Conservation (phyloP, 2,888 invertebrate genomes). For the Cyclophora albipunctata region DNA sequence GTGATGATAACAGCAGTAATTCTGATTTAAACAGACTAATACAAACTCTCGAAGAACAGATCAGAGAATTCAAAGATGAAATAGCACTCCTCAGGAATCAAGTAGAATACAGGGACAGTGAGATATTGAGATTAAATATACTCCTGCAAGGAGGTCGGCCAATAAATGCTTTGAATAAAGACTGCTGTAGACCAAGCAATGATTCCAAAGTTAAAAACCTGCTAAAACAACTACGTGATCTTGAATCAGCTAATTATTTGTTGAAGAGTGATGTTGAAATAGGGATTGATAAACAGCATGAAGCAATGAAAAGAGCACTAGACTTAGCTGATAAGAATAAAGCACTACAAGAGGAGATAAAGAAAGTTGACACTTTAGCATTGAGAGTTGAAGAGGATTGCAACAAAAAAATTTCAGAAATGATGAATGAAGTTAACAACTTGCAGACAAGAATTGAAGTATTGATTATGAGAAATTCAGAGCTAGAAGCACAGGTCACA, state of each 20-base stretch:
- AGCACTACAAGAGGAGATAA: conserved; percentile 80
- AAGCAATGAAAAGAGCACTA: conserved; percentile 86
- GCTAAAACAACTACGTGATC: conserved; percentile 74
- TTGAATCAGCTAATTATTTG: conserved; percentile 74
- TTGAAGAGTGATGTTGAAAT: conserved; percentile 68
- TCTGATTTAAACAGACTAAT: conserved; percentile 66
- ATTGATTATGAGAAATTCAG: conserved; percentile 51
- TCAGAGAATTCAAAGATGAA: conserved; percentile 53
- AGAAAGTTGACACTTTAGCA: conserved; percentile 83
- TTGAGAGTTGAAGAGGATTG: conserved; percentile 85
- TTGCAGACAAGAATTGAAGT: conserved; percentile 74
- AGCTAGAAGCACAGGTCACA: conserved; percentile 76
- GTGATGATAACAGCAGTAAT: conserved; percentile 44
- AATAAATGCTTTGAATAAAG: conserved; percentile 76
- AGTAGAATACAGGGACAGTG: conserved; percentile 77
- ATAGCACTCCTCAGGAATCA: conserved; percentile 51
- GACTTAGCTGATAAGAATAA: conserved; percentile 83
- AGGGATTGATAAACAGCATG: conserved; percentile 81
- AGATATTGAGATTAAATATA: conserved; percentile 80
- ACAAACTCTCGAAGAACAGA: conserved; percentile 57
- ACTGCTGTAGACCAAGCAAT: conserved; percentile 78
- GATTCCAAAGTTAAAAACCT: conserved; percentile 74
- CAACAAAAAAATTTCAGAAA: conserved; percentile 78
- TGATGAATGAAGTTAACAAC: conserved; percentile 76
- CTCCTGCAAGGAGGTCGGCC: conserved; percentile 84